These are phyloP conservation scores for Lycocerus yunnanus DNA, from an alignment of 2,888 invertebrate genomes.

Conservation along the genomic window DNA sequence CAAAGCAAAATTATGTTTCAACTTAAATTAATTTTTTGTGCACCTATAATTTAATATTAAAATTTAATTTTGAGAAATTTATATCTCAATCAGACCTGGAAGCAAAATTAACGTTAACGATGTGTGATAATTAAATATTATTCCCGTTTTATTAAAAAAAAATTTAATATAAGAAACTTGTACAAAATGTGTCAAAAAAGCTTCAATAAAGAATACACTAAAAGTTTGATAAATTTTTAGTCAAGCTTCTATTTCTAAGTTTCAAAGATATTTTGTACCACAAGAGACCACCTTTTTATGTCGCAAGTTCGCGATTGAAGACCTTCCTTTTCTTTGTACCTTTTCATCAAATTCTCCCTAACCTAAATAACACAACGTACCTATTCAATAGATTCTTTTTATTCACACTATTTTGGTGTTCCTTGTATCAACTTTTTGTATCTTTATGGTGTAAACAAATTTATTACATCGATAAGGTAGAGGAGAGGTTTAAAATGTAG, in stretches of 20 bases:
- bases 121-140: background rate
- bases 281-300: conserved; percentile 28
- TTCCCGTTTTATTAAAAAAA: background rate
- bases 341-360: conserved; percentile 23
- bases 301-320: conserved; percentile 34
- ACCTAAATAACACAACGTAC: conserved; percentile 15
- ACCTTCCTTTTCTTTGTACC: conserved; percentile 29
- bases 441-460: background rate
- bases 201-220: conserved; percentile 13
- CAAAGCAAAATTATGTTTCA: background rate
- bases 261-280: conserved; percentile 33
- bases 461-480: background rate
- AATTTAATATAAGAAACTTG: background rate
- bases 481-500: background rate
- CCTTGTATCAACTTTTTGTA: conserved; percentile 6
- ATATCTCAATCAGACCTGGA: background rate
- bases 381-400: conserved; percentile 28
- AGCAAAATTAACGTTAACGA: background rate
- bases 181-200: background rate
- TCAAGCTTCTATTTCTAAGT: conserved; percentile 21
- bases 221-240: conserved; percentile 29
- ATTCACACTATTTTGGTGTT: conserved; percentile 5
- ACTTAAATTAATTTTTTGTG: background rate
- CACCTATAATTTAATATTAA: background rate
- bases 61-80: background rate